Conservation (phyloP, 2,888 invertebrate species). For the Tortricodes alternella region DNA sequence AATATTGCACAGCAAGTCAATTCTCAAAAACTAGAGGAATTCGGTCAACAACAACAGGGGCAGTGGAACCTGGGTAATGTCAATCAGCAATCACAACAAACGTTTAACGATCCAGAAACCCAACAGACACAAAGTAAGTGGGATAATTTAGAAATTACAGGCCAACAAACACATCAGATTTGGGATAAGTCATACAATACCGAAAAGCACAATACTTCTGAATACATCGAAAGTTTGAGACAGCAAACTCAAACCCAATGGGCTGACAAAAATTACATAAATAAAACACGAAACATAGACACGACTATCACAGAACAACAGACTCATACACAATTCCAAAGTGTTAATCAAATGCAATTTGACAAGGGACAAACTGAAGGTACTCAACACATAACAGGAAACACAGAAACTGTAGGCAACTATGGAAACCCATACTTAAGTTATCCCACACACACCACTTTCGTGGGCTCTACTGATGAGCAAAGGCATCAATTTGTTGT, state of each 20-base stretch:
- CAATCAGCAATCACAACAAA: slow-evolving; percentile 25
- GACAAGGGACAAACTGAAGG: slow-evolving; percentile 26
- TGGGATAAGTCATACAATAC: slow-evolving; percentile 9
- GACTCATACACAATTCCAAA: slow-evolving; percentile 9
- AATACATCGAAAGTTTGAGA: slow-evolving; percentile 30
- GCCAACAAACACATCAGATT: slow-evolving; percentile 32
- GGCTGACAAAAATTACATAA: slow-evolving; percentile 23
- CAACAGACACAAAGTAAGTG: slow-evolving; percentile 38
- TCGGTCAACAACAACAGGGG: slow-evolving; percentile 32
- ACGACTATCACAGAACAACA: slow-evolving; percentile 20
- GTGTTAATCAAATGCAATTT: slow-evolving; percentile 12
- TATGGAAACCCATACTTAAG: not conserved
- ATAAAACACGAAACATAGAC: slow-evolving; percentile 14
- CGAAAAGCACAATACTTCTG: slow-evolving; percentile 21
- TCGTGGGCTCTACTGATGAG: slow-evolving; percentile 4
- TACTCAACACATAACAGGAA: slow-evolving; percentile 1
- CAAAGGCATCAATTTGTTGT: slow-evolving; percentile 9
- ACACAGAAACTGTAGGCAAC: slow-evolving; percentile 4
- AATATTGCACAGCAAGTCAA: not conserved
- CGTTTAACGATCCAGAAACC: slow-evolving; percentile 8
- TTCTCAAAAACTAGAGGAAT: slow-evolving; percentile 28
- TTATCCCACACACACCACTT: not conserved
- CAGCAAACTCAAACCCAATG: slow-evolving; percentile 36
- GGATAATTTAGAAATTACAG: slow-evolving; percentile 30
- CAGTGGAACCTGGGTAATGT: no score